A percentile compares a stretch with the other conserved stretches of the same genome.
These are phyloP conservation scores for Hydropotes inermis DNA, from an alignment of 2,113 vertebrate species.

Conservation along the genomic window DNA sequence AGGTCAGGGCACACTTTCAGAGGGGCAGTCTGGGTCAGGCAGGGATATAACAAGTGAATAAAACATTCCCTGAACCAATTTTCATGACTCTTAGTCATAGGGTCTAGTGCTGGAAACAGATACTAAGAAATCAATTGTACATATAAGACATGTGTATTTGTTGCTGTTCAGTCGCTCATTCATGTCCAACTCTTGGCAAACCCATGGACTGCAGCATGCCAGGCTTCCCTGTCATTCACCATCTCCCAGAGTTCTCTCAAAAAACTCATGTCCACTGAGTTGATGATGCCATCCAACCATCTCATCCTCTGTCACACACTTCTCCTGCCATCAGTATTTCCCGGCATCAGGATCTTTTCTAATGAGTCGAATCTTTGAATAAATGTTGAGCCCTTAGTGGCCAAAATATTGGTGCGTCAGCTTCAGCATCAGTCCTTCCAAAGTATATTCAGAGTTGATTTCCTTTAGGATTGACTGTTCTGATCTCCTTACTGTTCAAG, in stretches of 20 bases:
- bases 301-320: neutral
- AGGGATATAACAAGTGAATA: neutral
- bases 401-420: neutral
- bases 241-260: neutral
- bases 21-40: neutral
- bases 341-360: neutral
- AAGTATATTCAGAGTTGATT: neutral
- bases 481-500: neutral
- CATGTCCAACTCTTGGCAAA: neutral
- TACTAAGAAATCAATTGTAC: neutral
- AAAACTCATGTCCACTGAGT: neutral
- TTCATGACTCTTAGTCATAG: neutral
- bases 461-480: neutral
- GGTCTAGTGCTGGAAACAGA: neutral
- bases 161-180: neutral
- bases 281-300: neutral
- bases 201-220: neutral
- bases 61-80: neutral
- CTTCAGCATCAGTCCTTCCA: neutral
- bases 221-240: neutral
- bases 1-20: neutral
- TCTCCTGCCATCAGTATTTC: rapidly evolving
- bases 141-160: neutral
- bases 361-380: neutral
- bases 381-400: neutral